Evolutionary conservation across 1,140 invertebrate genomes (phyloP).

Genomic region (Ganaspis sp.): DNA sequence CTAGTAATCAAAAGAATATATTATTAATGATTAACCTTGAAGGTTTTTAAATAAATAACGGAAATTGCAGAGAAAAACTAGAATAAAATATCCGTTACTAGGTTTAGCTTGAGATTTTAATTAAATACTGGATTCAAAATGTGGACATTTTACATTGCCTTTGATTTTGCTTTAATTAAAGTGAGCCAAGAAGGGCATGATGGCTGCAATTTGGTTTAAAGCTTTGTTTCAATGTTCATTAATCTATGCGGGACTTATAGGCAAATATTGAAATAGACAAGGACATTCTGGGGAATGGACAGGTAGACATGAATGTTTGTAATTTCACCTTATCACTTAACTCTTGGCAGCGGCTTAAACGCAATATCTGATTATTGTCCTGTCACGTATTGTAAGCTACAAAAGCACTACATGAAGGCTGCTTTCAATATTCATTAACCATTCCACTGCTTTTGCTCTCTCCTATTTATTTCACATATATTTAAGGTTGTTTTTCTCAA

Average conservation of each 20-base stretch:
- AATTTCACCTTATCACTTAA: slow-evolving; percentile 14
- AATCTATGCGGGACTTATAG: slow-evolving; percentile 46
- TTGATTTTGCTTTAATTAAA: slow-evolving; percentile 33
- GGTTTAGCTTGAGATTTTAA: slow-evolving; percentile 45
- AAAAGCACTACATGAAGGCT: background rate
- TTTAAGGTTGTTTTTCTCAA: background rate
- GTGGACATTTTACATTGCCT: slow-evolving; percentile 23
- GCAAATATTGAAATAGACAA: slow-evolving; percentile 49
- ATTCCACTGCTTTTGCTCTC: background rate
- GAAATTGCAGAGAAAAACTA: background rate
- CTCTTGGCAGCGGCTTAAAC: background rate
- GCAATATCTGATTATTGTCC: background rate
- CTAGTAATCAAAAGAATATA: no score
- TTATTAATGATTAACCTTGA: no score
- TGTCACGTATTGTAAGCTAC: background rate
- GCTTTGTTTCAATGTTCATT: slow-evolving; percentile 51
- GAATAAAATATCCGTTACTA: background rate
- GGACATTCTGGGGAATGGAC: slow-evolving; percentile 42
- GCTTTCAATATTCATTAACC: background rate
- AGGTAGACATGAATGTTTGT: slow-evolving; percentile 35
- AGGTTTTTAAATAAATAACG: no score
- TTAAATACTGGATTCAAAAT: slow-evolving; percentile 33
- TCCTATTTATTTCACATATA: background rate
- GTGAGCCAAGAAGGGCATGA: slow-evolving; percentile 29
- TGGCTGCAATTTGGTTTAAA: slow-evolving; percentile 47